Base-by-base conservation (phyloP, 1,140 invertebrate species). In the Zaprionus lachaisei region DNA sequence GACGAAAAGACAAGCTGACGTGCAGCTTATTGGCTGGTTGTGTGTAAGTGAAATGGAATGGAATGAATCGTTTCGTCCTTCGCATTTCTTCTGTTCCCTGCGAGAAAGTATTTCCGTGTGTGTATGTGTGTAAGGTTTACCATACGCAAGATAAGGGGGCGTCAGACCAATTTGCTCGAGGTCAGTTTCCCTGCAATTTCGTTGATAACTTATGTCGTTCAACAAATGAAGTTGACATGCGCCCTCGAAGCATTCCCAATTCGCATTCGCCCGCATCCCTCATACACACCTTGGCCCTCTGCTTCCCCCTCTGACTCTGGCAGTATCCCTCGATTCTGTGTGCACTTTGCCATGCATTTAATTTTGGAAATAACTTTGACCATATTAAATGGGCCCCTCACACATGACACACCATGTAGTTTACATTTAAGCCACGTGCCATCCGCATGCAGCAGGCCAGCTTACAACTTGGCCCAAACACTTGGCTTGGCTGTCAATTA, bases 171-270 rank as follows among this genome's bases (percentile, higher is more conserved):
- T 89, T 89, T 89, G 84, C 78, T 89, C 72, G 81, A 78, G 81
- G 84, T 89, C 84, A 89, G 81, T 77, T 89, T 78, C 61, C 63
- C 71, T 79, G 85, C 84, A 76, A 89, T 89, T 89, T 81, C 80
- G 75, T 89, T 89, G 84, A 89, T 89, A 89, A 84, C 84, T 89
- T 89, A 89, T 89, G 81, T 79, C 84, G 80, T 89, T 84, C 81
- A 89, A 89, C 78, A 89, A 89, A 89, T 89, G 84, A 89, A 89
- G 84, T 89, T 89, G 81, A 89, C 84, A 81, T 89, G 84, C 69
- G 68, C 61, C 67, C 58, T 70, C 58, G 17, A 38, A 58, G 47
- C 66, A 63, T 63, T 75, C 38, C 72, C 70, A 66, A 37, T 49
- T 66, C 47, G 12, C 64, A 41, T 51, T n/a, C 51, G 4, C 34